Conservation (phyloP, 2,888 invertebrate genomes). For the Caenorhabditis drosophilae region DNA sequence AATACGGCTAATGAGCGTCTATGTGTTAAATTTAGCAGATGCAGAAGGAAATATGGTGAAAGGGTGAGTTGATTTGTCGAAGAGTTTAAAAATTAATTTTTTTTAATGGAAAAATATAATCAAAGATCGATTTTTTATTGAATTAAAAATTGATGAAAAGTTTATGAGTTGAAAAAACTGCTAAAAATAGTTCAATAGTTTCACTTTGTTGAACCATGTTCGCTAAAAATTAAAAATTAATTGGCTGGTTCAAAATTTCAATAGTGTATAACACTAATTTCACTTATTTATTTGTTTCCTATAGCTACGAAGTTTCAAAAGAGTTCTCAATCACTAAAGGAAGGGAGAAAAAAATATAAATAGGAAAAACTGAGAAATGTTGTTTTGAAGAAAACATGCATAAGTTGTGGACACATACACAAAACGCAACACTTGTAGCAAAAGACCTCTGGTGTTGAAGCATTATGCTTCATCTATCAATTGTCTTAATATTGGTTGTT, state of each 20-base stretch:
- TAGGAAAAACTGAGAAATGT: neutral
- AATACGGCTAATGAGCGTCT: conserved; percentile 47
- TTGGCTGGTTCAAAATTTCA: too few species aligned
- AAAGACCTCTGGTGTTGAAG: neutral
- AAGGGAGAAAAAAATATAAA: too few species aligned
- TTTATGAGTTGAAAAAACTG: too few species aligned
- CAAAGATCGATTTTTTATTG: conserved; percentile 17
- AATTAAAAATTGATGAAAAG: neutral
- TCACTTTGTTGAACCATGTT: too few species aligned
- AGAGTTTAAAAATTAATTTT: too few species aligned
- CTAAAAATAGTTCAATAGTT: too few species aligned
- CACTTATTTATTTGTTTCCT: too few species aligned
- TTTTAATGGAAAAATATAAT: too few species aligned
- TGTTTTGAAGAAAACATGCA: neutral
- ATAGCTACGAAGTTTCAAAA: too few species aligned
- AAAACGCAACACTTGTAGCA: neutral
- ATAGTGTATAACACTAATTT: too few species aligned
- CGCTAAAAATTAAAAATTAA: too few species aligned
- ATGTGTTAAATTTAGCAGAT: conserved; percentile 54
- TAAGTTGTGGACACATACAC: neutral
- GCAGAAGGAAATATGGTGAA: conserved; percentile 55
- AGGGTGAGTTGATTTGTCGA: conserved; percentile 49
- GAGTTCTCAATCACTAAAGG: too few species aligned
- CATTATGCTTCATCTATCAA: conserved; percentile 43
- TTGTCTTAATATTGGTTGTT: conserved; percentile 32